A percentile compares a stretch with the other conserved stretches of the same genome.
phyloP scores from a whole-genome alignment of 2,888 invertebrate species.

The Sarcophaga variegata region DNA sequence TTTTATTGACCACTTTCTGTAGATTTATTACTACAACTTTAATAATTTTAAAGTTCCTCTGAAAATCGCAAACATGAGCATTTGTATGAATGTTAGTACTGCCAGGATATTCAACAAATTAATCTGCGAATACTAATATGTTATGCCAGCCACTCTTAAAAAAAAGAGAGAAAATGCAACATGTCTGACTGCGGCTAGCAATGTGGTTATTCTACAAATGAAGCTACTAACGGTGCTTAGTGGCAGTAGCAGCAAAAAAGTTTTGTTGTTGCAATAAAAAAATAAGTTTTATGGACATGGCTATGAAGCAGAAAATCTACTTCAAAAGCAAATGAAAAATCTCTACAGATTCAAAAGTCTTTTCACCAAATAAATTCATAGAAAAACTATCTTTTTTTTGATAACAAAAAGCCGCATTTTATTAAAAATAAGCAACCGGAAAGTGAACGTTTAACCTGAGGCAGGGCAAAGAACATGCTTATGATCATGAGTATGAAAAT shows the following conservation, averaged over 20 bases:
- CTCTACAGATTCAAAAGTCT: conserved; percentile 32
- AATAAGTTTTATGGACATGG: not conserved
- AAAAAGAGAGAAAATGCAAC: conserved; percentile 33
- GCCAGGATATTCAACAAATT: conserved; percentile 44
- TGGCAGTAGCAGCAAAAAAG: not conserved
- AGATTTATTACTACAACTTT: no score
- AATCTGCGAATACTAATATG: conserved; percentile 46
- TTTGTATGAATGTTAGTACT: no score
- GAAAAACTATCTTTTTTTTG: not conserved
- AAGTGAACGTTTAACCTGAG: conserved; percentile 14
- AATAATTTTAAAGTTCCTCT: no score
- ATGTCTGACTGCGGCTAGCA: conserved; percentile 68
- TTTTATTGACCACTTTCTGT: no score
- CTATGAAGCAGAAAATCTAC: conserved; percentile 24
- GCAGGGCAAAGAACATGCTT: not conserved
- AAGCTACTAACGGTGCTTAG: conserved; percentile 65
- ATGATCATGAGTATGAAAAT: conserved; percentile 15
- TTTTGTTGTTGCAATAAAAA: not conserved
- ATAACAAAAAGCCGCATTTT: conserved; percentile 7
- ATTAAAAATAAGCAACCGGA: conserved; percentile 46
- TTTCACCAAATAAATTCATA: not conserved
- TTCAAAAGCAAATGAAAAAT: conserved; percentile 50
- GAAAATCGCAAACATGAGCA: no score
- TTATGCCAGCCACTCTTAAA: not conserved
- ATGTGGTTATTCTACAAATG: conserved; percentile 70